Evolutionary conservation across 2,888 invertebrate genomes (phyloP).

Genomic region (Apeira syringaria): DNA sequence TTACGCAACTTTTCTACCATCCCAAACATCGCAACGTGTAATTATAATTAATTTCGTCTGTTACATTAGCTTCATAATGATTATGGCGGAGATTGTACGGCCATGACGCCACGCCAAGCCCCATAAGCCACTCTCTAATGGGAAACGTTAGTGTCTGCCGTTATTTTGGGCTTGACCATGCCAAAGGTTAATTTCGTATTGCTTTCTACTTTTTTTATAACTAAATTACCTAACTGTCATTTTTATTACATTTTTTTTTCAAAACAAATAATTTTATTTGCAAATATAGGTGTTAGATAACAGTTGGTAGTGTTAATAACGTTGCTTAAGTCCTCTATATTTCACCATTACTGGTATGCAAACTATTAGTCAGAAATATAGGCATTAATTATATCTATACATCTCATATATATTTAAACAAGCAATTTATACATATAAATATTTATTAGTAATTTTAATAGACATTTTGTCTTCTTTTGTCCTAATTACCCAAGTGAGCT

Average conservation of each 20-base stretch:
- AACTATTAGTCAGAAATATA: too few species aligned
- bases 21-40: conserved; percentile 41
- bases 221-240: conserved; percentile 14
- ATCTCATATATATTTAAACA: too few species aligned
- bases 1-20: conserved; percentile 18
- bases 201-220: conserved; percentile 25
- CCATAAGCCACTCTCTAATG: conserved; percentile 48
- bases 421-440: too few species aligned
- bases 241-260: background rate
- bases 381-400: too few species aligned
- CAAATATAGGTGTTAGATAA: too few species aligned
- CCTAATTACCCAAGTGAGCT: too few species aligned
- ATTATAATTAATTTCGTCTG: conserved; percentile 65
- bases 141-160: conserved; percentile 24
- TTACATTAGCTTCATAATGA: conserved; percentile 56
- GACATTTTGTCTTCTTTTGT: too few species aligned
- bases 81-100: conserved; percentile 54
- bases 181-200: conserved; percentile 28
- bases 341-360: too few species aligned
- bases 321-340: too few species aligned
- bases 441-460: too few species aligned
- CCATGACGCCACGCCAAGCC: conserved; percentile 40
- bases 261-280: background rate
- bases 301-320: too few species aligned
- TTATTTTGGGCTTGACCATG: conserved; percentile 26